Base-by-base conservation (phyloP, 1,140 invertebrate genomes). In the Drosophila kohkoa region DNA sequence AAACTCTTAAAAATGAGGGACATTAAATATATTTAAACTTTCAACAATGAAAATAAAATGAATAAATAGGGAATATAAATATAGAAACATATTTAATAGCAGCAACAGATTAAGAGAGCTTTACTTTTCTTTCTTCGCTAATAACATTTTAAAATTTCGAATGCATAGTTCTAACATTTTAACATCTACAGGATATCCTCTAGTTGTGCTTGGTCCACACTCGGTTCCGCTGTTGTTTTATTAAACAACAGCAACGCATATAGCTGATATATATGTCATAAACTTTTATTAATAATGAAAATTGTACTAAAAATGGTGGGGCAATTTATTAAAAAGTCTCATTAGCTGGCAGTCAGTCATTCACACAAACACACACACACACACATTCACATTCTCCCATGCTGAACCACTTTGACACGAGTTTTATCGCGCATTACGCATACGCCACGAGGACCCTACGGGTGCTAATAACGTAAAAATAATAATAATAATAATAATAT, bases 251-350 rank as follows among this genome's bases (percentile, higher is more conserved):
- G 58, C 59, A 28, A 68, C 41, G 15, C 13, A 73, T 57, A 74
- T 35, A 60, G 15, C 85, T 72, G 76, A 87, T 87, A 89, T 82
- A 79, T 79, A 82, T 83, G 78, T 74, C 86, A 89, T 89, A 89
- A 89, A 89, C 64, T 90, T 89, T 89, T 89, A 89, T 89, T 89
- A 89, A 89, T 89, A 89, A 89, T 89, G 85, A 89, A 89, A 89
- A 90, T 85, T 89, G 85, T 85, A 89, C 81, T 89, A 77, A 89
- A 89, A 89, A 81, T 80, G 81, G 54, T 71, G 77, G 85, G 78
- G 78, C 81, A 89, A 89, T 89, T 89, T 89, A 89, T 89, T 89
- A 89, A 89, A 89, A 89, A 89, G 81, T 89, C 85, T 90, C 85
- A 89, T 89, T 89, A 89, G 82, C 77, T 79, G 71, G 52, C 75